These are phyloP conservation scores for Hemiscyllium ocellatum DNA, from an alignment of 2,113 vertebrate genomes.

Conservation along the genomic window DNA sequence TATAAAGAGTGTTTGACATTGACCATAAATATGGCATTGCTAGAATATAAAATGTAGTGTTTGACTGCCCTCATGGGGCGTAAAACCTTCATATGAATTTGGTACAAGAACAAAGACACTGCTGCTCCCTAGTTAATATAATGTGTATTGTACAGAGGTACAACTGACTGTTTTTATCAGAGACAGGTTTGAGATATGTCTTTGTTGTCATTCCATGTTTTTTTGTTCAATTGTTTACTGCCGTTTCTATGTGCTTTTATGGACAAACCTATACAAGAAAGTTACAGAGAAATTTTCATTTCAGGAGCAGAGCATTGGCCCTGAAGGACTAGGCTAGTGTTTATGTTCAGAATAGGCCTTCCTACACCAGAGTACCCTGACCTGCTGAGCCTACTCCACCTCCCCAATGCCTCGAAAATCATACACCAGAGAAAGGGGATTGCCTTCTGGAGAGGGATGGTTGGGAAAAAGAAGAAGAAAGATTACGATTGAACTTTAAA, in stretches of 20 bases:
- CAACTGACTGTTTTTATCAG: background rate
- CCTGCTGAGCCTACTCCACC: background rate
- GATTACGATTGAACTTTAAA: background rate
- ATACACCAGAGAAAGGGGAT: background rate
- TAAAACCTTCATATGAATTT: constrained; percentile 21
- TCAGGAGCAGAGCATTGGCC: background rate
- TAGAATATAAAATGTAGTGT: background rate
- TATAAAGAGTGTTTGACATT: background rate
- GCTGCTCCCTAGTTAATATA: background rate
- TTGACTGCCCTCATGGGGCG: constrained; percentile 26
- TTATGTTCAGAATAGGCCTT: background rate
- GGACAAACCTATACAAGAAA: background rate
- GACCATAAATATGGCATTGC: background rate
- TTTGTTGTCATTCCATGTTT: background rate
- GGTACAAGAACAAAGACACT: background rate
- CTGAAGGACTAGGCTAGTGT: background rate
- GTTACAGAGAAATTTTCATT: background rate
- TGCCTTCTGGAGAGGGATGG: background rate
- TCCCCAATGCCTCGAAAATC: background rate
- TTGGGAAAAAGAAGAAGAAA: background rate
- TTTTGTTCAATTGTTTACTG: background rate
- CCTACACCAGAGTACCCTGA: background rate
- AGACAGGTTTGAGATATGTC: background rate
- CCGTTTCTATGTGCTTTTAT: background rate
- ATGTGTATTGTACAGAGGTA: background rate